phyloP scores from a whole-genome alignment of 2,888 invertebrate genomes.

The Pachydiplax longipennis region DNA sequence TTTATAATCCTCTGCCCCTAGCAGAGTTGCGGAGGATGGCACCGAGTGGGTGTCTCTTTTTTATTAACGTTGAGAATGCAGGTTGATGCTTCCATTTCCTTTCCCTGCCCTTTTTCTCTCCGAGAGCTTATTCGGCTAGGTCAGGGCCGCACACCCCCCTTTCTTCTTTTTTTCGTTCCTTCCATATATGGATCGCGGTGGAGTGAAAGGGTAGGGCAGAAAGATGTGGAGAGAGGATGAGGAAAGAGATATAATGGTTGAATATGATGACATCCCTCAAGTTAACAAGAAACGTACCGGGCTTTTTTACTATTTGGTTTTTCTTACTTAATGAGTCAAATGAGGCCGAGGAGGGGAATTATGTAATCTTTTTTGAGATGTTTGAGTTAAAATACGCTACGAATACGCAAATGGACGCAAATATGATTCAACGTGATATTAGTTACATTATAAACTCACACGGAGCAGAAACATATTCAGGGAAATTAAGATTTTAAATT shows the following conservation, averaged over 20 bases:
- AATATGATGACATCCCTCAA: background rate
- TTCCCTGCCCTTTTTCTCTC: background rate
- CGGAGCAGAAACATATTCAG: no score
- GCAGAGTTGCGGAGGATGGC: background rate
- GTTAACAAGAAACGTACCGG: background rate
- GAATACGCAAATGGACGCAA: no score
- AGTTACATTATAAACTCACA: no score
- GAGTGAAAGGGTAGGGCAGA: conserved; percentile 16
- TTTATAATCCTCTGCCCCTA: background rate
- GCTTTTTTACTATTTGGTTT: background rate
- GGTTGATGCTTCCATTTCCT: background rate
- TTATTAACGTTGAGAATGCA: background rate
- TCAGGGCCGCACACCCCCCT: conserved; percentile 21
- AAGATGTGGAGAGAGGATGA: background rate
- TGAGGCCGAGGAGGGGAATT: background rate
- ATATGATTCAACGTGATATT: no score
- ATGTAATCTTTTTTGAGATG: background rate
- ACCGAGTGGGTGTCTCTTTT: background rate
- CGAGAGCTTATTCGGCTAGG: conserved; percentile 34
- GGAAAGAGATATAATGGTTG: background rate
- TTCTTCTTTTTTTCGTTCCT: background rate
- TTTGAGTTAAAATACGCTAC: background rate
- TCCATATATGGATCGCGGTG: conserved; percentile 20
- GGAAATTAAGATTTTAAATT: no score
- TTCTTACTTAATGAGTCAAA: background rate